phyloP scores from a whole-genome alignment of 2,797 vertebrate species.

The Phoeniculus purpureus region DNA sequence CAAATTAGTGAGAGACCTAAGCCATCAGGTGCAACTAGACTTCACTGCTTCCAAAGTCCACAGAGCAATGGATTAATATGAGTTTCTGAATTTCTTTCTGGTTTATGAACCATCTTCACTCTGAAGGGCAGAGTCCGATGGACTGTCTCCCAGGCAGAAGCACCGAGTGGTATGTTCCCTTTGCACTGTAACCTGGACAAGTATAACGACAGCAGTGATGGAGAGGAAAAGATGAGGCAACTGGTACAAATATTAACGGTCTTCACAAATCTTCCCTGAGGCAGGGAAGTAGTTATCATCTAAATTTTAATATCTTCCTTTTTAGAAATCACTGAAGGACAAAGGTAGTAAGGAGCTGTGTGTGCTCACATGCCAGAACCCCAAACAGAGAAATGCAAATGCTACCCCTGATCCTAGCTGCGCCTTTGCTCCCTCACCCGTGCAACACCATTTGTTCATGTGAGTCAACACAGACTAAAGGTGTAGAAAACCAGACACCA shows the following conservation, averaged over 20 bases:
- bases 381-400: slow-evolving; percentile 40
- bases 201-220: background rate
- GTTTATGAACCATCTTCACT: background rate
- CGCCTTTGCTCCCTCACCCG: slow-evolving; percentile 39
- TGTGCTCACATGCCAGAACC: slow-evolving; percentile 15
- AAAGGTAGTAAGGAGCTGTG: slow-evolving; percentile 8
- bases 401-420: slow-evolving; percentile 49
- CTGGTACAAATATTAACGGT: slow-evolving; percentile 32
- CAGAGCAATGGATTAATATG: fast-evolving
- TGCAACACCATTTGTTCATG: slow-evolving; percentile 28
- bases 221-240: background rate
- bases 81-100: background rate
- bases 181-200: background rate
- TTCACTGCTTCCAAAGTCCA: background rate
- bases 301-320: slow-evolving; percentile 26
- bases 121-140: background rate
- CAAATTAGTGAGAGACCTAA: background rate
- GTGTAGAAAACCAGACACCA: slow-evolving; percentile 3
- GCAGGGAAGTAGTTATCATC: slow-evolving; percentile 15
- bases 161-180: background rate
- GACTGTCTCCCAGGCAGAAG: background rate
- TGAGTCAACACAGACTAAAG: slow-evolving; percentile 3
- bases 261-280: background rate
- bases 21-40: background rate
- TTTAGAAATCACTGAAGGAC: slow-evolving; percentile 29